phyloP scores from a whole-genome alignment of 2,797 vertebrate genomes.

The Eulemur rubriventer region DNA sequence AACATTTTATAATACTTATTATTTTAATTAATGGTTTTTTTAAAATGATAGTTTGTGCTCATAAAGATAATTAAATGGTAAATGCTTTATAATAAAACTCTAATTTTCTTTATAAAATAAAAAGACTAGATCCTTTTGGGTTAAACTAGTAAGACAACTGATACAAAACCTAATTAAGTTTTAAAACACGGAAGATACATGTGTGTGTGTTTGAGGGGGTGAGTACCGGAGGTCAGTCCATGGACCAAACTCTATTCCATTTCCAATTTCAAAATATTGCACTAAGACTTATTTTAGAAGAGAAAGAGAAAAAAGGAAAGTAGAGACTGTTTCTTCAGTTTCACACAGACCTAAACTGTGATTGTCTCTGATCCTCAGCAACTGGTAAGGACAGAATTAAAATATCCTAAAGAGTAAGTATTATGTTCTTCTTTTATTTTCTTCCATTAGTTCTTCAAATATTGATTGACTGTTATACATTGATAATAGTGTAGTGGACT shows the following conservation, averaged over 20 bases:
- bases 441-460: neutral
- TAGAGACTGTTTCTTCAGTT: neutral
- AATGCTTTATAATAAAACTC: constrained; percentile 16
- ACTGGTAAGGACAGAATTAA: neutral
- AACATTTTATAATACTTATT: neutral
- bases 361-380: neutral
- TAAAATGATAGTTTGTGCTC: neutral
- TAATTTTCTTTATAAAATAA: neutral
- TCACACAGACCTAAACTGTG: neutral
- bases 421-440: neutral
- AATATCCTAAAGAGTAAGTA: neutral
- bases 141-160: neutral
- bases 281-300: neutral
- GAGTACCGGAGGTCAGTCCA: neutral
- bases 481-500: neutral
- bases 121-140: neutral
- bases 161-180: neutral
- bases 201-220: no score
- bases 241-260: neutral
- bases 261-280: constrained; percentile 13
- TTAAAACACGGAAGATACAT: neutral
- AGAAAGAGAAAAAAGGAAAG: neutral
- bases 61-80: neutral
- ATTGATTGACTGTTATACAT: neutral
- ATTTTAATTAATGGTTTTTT: constrained; percentile 23